These are phyloP conservation scores for Chrysolina americana DNA, from an alignment of 2,888 invertebrate genomes.

Conservation along the genomic window DNA sequence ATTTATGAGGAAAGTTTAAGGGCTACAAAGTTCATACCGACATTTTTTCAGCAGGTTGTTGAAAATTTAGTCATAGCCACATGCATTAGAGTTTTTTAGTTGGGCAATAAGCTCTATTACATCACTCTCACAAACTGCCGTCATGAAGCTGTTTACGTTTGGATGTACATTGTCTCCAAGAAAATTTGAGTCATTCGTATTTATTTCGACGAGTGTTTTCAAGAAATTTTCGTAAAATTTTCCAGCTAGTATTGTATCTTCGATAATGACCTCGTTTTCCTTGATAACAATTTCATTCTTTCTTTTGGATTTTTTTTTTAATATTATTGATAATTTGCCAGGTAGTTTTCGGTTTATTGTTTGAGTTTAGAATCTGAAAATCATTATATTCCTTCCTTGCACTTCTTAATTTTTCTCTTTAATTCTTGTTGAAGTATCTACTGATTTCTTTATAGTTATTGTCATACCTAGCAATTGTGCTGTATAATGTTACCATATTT, in stretches of 20 bases:
- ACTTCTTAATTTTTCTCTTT: not conserved
- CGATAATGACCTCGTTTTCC: slow-evolving; percentile 17
- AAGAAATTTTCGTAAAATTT: slow-evolving; percentile 19
- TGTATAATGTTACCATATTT: too few relatives aligned
- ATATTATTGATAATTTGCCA: slow-evolving; percentile 24
- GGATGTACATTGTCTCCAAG: slow-evolving; percentile 9
- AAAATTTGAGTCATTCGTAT: slow-evolving; percentile 14
- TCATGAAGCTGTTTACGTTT: slow-evolving; percentile 12
- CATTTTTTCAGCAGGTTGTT: slow-evolving; percentile 23
- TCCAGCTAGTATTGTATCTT: slow-evolving; percentile 14
- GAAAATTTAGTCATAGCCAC: slow-evolving; percentile 13
- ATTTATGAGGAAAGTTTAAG: slow-evolving; percentile 23
- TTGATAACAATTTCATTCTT: slow-evolving; percentile 8
- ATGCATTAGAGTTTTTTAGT: slow-evolving; percentile 25
- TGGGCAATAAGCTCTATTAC: slow-evolving; percentile 13
- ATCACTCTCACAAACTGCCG: slow-evolving; percentile 10
- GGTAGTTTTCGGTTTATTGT: slow-evolving; percentile 20
- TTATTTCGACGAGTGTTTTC: slow-evolving; percentile 7
- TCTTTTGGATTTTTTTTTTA: slow-evolving; percentile 16
- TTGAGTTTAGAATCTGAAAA: slow-evolving; percentile 11
- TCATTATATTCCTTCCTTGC: slow-evolving; percentile 14
- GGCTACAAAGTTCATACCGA: slow-evolving; percentile 8
- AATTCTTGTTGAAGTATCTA: slow-evolving; percentile 16
- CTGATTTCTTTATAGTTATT: slow-evolving; percentile 13
- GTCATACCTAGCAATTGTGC: too few relatives aligned